Evolutionary conservation across 2,113 vertebrate species (phyloP).

Genomic region (Picathartes gymnocephalus): DNA sequence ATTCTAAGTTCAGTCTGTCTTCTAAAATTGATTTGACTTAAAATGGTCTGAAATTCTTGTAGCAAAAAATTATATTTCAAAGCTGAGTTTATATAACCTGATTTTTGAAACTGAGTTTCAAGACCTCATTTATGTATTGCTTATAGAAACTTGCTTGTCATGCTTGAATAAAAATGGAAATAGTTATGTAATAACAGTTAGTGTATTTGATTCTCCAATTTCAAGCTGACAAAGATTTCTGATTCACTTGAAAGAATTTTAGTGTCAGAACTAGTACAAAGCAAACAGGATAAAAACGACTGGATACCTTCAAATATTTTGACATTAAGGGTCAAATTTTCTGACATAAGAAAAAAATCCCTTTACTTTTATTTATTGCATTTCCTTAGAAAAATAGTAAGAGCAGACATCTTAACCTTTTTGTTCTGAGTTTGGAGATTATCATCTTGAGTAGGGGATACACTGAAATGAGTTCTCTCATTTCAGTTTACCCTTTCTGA

Average conservation of each 20-base stretch:
- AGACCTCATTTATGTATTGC: neutral
- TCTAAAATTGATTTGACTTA: neutral
- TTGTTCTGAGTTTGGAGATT: neutral
- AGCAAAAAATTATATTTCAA: neutral
- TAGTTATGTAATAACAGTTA: neutral
- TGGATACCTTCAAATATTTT: neutral
- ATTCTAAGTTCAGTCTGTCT: neutral
- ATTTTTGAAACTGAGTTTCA: neutral
- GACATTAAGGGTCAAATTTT: neutral
- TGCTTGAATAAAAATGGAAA: neutral
- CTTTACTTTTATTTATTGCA: neutral
- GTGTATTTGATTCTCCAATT: neutral
- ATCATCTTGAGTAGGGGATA: neutral
- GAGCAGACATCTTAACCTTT: neutral
- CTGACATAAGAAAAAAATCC: neutral
- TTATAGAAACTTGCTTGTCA: neutral
- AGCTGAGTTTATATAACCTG: neutral
- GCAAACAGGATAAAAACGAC: neutral
- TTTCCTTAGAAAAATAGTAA: neutral
- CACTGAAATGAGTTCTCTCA: neutral
- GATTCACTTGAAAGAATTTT: conserved; percentile 5
- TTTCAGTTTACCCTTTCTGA: neutral
- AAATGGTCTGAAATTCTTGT: neutral
- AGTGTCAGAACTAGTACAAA: neutral
- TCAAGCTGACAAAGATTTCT: conserved; percentile 8